Percentiles rank a stretch among this genome's conserved stretches.
Evolutionary conservation across 2,888 invertebrate genomes (phyloP).

Genomic region (Physocephala rufipes): DNA sequence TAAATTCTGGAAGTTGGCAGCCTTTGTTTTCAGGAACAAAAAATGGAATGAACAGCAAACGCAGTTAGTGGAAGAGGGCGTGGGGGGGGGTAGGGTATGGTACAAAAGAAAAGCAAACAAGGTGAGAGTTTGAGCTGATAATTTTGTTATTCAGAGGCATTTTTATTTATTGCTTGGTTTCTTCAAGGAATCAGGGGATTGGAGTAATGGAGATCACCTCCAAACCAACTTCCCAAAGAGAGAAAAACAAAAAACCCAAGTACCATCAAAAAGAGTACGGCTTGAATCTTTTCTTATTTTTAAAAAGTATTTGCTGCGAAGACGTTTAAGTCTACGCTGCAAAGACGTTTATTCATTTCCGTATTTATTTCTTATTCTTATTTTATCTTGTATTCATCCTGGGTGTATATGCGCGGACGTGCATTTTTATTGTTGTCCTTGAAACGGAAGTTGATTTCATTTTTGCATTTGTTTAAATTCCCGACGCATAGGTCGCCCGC

Average conservation of each 20-base stretch:
- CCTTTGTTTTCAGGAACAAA: slow-evolving; percentile 36
- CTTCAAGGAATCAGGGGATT: not conserved
- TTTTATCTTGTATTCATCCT: slow-evolving; percentile 30
- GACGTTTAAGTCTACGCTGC: slow-evolving; percentile 47
- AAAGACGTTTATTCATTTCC: slow-evolving; percentile 65
- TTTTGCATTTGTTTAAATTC: slow-evolving; percentile 48
- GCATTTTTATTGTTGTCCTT: slow-evolving; percentile 51
- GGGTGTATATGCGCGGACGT: slow-evolving; percentile 5
- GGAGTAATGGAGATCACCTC: slow-evolving; percentile 24
- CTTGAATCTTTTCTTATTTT: no score
- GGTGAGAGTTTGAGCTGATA: slow-evolving; percentile 53
- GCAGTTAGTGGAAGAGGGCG: not conserved
- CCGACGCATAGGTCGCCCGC: slow-evolving; percentile 40
- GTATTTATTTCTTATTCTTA: slow-evolving; percentile 52
- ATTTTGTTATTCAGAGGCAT: slow-evolving; percentile 62
- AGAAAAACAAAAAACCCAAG: slow-evolving; percentile 15
- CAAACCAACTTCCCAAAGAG: slow-evolving; percentile 23
- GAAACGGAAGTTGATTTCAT: slow-evolving; percentile 52
- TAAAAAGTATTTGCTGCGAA: no score
- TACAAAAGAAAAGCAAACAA: slow-evolving; percentile 9
- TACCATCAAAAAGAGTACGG: slow-evolving; percentile 2
- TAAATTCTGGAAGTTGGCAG: slow-evolving; percentile 23
- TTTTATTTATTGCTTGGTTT: slow-evolving; percentile 40
- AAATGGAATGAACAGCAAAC: slow-evolving; percentile 13
- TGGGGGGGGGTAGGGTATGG: not conserved